Evolutionary conservation across 1,140 invertebrate species (phyloP).

Genomic region (Dreissena rostriformis): DNA sequence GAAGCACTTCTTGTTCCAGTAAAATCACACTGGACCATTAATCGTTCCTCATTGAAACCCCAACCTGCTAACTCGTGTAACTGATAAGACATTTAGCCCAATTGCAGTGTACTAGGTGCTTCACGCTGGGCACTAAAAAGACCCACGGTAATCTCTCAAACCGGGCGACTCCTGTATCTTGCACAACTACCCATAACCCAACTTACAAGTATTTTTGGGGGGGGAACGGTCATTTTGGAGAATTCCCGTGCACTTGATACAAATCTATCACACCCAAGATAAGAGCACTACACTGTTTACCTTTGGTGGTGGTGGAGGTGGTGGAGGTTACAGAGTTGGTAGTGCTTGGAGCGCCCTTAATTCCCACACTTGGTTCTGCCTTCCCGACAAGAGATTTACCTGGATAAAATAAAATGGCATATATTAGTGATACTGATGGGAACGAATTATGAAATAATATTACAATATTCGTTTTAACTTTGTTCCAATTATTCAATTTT

Average conservation of each 20-base stretch:
- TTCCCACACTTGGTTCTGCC: slow-evolving; percentile 33
- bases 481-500: not conserved
- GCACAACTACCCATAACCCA: not conserved
- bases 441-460: not conserved
- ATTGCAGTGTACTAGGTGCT: too few relatives aligned
- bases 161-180: not conserved
- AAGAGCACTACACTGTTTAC: not conserved
- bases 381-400: not conserved
- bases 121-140: not conserved
- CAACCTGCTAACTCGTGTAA: too few relatives aligned
- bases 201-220: too few relatives aligned
- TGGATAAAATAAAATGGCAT: not conserved
- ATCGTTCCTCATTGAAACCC: too few relatives aligned
- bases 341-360: slow-evolving; percentile 48
- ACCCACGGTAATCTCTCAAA: not conserved
- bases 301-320: slow-evolving; percentile 41
- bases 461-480: not conserved
- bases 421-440: not conserved
- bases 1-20: too few relatives aligned
- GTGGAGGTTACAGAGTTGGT: slow-evolving; percentile 15
- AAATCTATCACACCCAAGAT: not conserved
- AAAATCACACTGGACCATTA: too few relatives aligned
- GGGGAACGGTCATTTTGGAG: not conserved
- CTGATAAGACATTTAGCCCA: too few relatives aligned
- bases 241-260: not conserved